phyloP scores from a whole-genome alignment of 2,797 vertebrate species.

The Epinephelus malabaricus region DNA sequence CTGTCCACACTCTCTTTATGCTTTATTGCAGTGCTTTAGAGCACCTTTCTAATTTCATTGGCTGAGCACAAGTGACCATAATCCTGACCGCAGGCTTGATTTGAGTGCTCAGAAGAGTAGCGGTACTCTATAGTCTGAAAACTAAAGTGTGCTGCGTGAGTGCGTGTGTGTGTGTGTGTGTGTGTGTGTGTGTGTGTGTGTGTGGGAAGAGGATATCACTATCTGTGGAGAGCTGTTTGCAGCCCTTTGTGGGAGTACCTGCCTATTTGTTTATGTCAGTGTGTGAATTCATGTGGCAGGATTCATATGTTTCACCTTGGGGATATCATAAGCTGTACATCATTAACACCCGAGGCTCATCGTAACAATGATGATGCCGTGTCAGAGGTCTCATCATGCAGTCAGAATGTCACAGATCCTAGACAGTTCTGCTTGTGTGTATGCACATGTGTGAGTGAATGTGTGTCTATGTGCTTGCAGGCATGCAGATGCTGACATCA shows the following conservation, averaged over 20 bases:
- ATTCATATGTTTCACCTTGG: not conserved
- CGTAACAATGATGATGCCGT: not conserved
- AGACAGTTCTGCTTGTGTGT: not conserved
- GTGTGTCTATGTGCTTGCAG: not conserved
- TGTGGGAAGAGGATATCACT: constrained; percentile 56
- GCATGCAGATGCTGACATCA: constrained; percentile 37
- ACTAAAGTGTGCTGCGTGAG: constrained; percentile 42
- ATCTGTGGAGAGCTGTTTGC: constrained; percentile 51
- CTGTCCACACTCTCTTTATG: constrained; percentile 60
- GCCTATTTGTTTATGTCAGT: constrained; percentile 17
- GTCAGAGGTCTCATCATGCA: constrained; percentile 37
- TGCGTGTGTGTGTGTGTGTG: constrained; percentile 28
- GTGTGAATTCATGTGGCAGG: constrained; percentile 21
- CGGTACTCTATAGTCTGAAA: constrained; percentile 78
- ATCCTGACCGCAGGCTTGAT: constrained; percentile 85
- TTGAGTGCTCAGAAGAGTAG: constrained; percentile 84
- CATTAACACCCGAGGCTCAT: not conserved
- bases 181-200: constrained; percentile 10
- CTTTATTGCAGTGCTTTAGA: constrained; percentile 78
- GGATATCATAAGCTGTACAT: constrained; percentile 21
- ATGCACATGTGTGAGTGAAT: not conserved
- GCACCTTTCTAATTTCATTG: constrained; percentile 84
- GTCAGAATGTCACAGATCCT: constrained; percentile 27
- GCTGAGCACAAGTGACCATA: constrained; percentile 81
- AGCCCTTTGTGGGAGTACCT: constrained; percentile 3